Evolutionary conservation across 2,113 vertebrate species (phyloP).

Genomic region (Narcine bancroftii): DNA sequence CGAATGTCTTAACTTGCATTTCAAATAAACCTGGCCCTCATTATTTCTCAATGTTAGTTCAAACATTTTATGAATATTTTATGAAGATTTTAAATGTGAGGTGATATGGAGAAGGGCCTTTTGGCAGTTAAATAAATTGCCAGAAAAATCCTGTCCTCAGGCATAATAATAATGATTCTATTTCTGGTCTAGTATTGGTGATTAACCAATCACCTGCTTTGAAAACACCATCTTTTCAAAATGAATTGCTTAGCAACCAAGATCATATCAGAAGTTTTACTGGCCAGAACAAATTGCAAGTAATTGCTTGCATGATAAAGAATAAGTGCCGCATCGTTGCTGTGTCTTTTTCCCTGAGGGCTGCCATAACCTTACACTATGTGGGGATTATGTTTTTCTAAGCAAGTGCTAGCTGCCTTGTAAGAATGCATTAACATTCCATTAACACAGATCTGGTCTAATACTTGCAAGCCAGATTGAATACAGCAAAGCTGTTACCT

Average conservation of each 20-base stretch:
- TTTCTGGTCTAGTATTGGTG: constrained; percentile 73
- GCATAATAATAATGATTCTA: constrained; percentile 73
- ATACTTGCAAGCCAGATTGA: constrained; percentile 41
- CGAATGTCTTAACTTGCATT: constrained; percentile 66
- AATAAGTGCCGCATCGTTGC: constrained; percentile 50
- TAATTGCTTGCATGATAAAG: constrained; percentile 69
- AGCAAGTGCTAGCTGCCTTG: constrained; percentile 42
- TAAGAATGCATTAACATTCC: constrained; percentile 54
- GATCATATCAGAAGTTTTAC: constrained; percentile 77
- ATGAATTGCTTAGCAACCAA: constrained; percentile 76
- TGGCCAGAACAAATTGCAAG: constrained; percentile 74
- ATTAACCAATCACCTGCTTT: constrained; percentile 79
- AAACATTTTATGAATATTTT: constrained; percentile 79
- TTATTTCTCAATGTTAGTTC: constrained; percentile 70
- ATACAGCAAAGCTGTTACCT: constrained; percentile 45
- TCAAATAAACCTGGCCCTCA: constrained; percentile 69
- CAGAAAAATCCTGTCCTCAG: constrained; percentile 58
- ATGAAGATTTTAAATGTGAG: constrained; percentile 72
- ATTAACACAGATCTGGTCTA: constrained; percentile 48
- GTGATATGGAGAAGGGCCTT: constrained; percentile 70
- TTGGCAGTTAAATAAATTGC: constrained; percentile 70
- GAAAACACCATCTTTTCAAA: constrained; percentile 70
- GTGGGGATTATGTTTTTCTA: constrained; percentile 45
- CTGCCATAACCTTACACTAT: constrained; percentile 43
- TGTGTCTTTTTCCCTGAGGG: constrained; percentile 41